Evolutionary conservation across 2,797 vertebrate genomes (phyloP).

Genomic region (Acipenser ruthenus): DNA sequence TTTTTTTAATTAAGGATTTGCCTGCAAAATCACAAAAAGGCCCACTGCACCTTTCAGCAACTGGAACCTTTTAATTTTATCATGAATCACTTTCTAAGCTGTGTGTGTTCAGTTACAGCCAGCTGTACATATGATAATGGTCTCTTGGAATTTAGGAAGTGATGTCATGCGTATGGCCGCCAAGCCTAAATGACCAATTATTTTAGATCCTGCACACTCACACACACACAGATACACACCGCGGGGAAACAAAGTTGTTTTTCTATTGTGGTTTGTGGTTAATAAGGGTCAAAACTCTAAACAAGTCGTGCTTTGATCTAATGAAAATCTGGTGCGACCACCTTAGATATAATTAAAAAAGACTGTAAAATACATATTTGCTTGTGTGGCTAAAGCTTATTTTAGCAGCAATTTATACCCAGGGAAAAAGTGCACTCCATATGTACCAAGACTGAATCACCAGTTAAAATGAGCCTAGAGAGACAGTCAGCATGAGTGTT

Average conservation of each 20-base stretch:
- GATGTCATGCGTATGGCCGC: conserved; percentile 40
- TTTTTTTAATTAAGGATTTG: conserved; percentile 7
- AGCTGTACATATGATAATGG: conserved; percentile 39
- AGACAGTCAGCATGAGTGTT: conserved; percentile 25
- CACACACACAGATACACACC: conserved; percentile 26
- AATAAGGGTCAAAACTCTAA: conserved; percentile 23
- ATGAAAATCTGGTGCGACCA: conserved; percentile 24
- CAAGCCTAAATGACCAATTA: conserved; percentile 38
- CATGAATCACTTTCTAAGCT: conserved; percentile 18
- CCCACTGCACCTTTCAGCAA: not conserved
- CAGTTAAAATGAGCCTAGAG: conserved; percentile 30
- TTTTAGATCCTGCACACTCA: conserved; percentile 35
- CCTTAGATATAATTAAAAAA: conserved; percentile 16
- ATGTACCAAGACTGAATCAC: conserved; percentile 31
- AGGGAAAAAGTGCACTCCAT: conserved; percentile 14
- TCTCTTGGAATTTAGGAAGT: conserved; percentile 45
- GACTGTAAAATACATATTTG: conserved; percentile 14
- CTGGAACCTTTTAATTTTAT: conserved; percentile 1
- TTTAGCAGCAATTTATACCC: conserved; percentile 23
- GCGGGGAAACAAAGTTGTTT: conserved; percentile 30
- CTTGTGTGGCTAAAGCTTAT: conserved; percentile 21
- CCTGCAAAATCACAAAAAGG: conserved; percentile 1
- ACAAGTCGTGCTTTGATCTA: conserved; percentile 19
- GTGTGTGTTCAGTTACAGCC: conserved; percentile 27
- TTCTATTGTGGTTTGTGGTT: conserved; percentile 23